These are phyloP conservation scores for Arenicola marina DNA, from an alignment of 2,888 invertebrate genomes.

Conservation along the genomic window DNA sequence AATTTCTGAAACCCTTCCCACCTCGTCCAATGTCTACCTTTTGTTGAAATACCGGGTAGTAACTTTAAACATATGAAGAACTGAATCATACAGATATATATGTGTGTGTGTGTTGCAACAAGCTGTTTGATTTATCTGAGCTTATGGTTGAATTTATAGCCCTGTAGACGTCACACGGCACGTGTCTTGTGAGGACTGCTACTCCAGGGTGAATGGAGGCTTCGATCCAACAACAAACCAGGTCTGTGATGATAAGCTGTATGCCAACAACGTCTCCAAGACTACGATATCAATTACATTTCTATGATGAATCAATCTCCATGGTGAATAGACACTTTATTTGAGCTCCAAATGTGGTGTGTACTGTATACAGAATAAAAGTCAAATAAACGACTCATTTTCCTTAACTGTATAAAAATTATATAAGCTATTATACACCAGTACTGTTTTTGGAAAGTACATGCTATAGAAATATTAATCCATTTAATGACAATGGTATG, in stretches of 20 bases:
- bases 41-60: not conserved
- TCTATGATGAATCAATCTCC: not conserved
- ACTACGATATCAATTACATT: not conserved
- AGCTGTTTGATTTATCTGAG: too few species aligned
- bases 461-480: too few species aligned
- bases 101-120: not conserved
- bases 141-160: slow-evolving; percentile 65
- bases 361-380: not conserved
- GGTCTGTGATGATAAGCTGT: slow-evolving; percentile 59
- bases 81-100: not conserved
- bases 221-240: slow-evolving; percentile 86
- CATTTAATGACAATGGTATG: too few species aligned
- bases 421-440: too few species aligned
- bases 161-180: slow-evolving; percentile 83
- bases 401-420: too few species aligned
- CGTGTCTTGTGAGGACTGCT: slow-evolving; percentile 90
- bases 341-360: not conserved
- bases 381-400: not conserved
- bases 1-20: too few species aligned
- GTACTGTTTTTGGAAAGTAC: too few species aligned
- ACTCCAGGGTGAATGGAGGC: slow-evolving; percentile 82
- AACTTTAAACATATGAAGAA: not conserved
- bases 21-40: too few species aligned
- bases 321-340: not conserved
- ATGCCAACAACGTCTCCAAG: not conserved